phyloP scores from a whole-genome alignment of 23 tunicate genomes.

The Corella eumyota region DNA sequence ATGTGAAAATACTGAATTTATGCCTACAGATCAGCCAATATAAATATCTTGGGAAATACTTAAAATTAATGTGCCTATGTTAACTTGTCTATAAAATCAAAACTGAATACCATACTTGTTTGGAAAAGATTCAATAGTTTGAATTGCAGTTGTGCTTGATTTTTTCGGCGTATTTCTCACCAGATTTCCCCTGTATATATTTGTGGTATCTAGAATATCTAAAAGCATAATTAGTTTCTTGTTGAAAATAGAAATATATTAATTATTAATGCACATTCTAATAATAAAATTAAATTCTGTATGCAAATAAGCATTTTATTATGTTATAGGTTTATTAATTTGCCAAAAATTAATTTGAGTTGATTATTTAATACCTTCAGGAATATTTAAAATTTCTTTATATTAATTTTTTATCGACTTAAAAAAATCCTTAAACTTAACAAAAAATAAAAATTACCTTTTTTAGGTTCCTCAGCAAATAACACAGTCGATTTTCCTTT shows the following conservation, averaged over 20 bases:
- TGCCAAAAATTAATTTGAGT: too few relatives aligned
- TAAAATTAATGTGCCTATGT: too few relatives aligned
- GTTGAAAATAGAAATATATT: too few relatives aligned
- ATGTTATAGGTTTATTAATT: too few relatives aligned
- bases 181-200: constrained; percentile 11
- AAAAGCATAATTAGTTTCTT: neutral
- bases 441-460: constrained; percentile 2
- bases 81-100: too few relatives aligned
- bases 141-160: constrained; percentile 1
- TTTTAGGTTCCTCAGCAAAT: constrained; percentile 52
- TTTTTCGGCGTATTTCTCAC: neutral
- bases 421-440: too few relatives aligned
- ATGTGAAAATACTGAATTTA: too few relatives aligned
- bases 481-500: constrained; percentile 31
- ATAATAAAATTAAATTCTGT: too few relatives aligned
- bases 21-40: too few relatives aligned
- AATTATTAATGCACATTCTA: too few relatives aligned
- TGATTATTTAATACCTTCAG: neutral
- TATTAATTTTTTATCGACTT: too few relatives aligned
- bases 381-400: neutral
- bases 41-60: too few relatives aligned
- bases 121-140: constrained; percentile 11
- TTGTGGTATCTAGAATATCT: constrained; percentile 15
- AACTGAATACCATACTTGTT: neutral
- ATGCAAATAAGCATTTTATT: neutral